Conservation (phyloP, 2,797 vertebrate species). For the Thunnus albacares region DNA sequence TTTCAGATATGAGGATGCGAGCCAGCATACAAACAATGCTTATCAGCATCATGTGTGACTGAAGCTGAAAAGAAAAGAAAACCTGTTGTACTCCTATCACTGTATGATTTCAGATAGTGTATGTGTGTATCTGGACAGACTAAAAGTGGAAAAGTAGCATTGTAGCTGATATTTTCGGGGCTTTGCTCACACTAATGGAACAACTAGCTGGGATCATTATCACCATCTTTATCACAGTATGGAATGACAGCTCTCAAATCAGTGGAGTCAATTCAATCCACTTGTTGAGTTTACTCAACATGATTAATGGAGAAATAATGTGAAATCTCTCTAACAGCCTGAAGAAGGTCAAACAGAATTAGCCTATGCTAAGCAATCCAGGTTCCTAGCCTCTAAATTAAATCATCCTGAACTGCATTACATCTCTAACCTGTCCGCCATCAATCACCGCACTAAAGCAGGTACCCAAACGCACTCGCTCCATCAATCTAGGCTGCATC, state of each 20-base stretch:
- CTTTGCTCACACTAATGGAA: neutral
- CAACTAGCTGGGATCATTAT: conserved; percentile 8
- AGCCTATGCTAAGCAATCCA: conserved; percentile 53
- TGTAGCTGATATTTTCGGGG: neutral
- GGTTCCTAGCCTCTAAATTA: conserved; percentile 63
- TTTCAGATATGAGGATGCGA: conserved; percentile 43
- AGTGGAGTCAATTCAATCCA: conserved; percentile 16
- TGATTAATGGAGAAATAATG: conserved; percentile 60
- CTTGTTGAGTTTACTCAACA: conserved; percentile 29
- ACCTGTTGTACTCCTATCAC: neutral
- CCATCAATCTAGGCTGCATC: conserved; percentile 47
- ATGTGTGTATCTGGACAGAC: neutral
- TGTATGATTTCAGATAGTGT: conserved; percentile 1
- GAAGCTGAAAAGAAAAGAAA: conserved; percentile 31
- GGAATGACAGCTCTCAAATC: conserved; percentile 23
- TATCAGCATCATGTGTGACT: conserved; percentile 39
- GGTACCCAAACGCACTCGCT: conserved; percentile 22
- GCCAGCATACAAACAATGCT: conserved; percentile 44
- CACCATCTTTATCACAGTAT: conserved; percentile 18
- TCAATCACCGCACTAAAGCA: conserved; percentile 68
- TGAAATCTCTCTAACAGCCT: conserved; percentile 42
- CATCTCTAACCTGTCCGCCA: conserved; percentile 53
- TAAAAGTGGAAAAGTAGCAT: conserved; percentile 6
- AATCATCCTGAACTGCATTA: conserved; percentile 51
- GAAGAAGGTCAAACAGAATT: conserved; percentile 66